These are phyloP conservation scores for Colinus virginianus DNA, from an alignment of 2,113 vertebrate genomes.

Conservation along the genomic window DNA sequence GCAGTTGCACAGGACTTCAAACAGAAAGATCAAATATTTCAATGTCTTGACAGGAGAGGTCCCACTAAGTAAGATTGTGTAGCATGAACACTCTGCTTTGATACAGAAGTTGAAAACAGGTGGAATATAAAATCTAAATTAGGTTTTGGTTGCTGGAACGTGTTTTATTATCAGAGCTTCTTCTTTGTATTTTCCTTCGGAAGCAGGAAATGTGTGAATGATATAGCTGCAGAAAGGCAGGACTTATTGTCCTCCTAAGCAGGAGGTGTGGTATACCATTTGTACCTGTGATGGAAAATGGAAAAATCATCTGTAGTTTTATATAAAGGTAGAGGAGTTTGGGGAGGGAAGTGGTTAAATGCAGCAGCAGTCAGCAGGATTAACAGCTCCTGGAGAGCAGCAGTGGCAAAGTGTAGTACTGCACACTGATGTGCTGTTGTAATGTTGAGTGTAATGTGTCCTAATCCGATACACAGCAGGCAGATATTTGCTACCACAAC, in stretches of 20 bases:
- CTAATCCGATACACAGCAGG: background rate
- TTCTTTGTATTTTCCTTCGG: background rate
- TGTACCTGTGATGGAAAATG: background rate
- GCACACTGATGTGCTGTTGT: background rate
- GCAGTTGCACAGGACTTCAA: background rate
- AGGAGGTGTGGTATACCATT: background rate
- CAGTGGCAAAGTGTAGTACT: background rate
- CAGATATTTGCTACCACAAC: background rate
- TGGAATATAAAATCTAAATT: background rate
- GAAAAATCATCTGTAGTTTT: background rate
- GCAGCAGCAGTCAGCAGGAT: background rate
- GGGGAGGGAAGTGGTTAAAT: background rate
- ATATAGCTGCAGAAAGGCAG: background rate
- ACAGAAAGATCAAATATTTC: background rate
- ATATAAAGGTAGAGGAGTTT: accelerated
- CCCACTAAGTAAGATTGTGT: background rate
- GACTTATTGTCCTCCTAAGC: background rate
- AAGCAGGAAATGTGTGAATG: background rate
- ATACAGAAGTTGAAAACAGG: background rate
- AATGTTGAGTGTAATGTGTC: background rate
- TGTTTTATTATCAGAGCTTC: background rate
- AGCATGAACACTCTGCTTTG: background rate
- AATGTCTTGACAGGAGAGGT: background rate
- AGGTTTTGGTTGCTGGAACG: background rate
- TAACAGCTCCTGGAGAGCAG: background rate